These are phyloP conservation scores for Drosophila trapezifrons DNA, from an alignment of 1,140 invertebrate species.

Conservation along the genomic window DNA sequence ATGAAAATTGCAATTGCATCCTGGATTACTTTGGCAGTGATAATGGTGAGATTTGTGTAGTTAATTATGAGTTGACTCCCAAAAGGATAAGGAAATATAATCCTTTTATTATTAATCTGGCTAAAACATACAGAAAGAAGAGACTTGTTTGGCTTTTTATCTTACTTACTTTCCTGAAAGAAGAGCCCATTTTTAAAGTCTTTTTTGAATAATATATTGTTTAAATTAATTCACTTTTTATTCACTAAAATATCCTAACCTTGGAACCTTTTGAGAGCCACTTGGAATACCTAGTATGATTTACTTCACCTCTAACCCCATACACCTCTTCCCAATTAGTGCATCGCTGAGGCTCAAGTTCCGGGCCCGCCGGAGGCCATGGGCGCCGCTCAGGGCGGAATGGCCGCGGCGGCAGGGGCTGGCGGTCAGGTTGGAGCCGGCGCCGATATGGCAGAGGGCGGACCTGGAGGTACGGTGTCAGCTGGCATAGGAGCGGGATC, in stretches of 20 bases:
- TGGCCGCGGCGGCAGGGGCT: constrained; percentile 19
- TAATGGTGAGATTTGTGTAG: constrained; percentile 38
- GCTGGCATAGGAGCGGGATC: constrained; percentile 36
- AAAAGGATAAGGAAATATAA: background rate
- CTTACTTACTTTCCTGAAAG: background rate
- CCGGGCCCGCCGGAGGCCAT: constrained; percentile 15
- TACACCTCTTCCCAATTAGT: constrained; percentile 15
- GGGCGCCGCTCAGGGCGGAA: constrained; percentile 44
- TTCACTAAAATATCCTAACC: background rate
- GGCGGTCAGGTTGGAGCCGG: constrained; percentile 25
- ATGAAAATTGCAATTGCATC: constrained; percentile 44
- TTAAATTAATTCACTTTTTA: background rate
- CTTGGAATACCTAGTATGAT: background rate
- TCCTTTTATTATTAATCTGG: background rate
- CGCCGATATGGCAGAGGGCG: constrained; percentile 31
- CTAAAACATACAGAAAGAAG: background rate
- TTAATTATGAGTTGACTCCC: background rate
- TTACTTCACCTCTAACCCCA: background rate
- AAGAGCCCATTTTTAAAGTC: background rate
- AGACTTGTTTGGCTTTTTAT: background rate
- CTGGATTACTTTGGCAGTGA: constrained; percentile 18
- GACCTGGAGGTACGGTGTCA: constrained; percentile 25
- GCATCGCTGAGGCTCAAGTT: constrained; percentile 29
- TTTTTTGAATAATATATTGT: background rate
- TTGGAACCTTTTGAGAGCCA: background rate